A percentile compares a stretch with the other conserved stretches of the same genome.
These are phyloP conservation scores for Trichosurus vulpecula DNA, from an alignment of 2,797 vertebrate genomes.

Conservation along the genomic window DNA sequence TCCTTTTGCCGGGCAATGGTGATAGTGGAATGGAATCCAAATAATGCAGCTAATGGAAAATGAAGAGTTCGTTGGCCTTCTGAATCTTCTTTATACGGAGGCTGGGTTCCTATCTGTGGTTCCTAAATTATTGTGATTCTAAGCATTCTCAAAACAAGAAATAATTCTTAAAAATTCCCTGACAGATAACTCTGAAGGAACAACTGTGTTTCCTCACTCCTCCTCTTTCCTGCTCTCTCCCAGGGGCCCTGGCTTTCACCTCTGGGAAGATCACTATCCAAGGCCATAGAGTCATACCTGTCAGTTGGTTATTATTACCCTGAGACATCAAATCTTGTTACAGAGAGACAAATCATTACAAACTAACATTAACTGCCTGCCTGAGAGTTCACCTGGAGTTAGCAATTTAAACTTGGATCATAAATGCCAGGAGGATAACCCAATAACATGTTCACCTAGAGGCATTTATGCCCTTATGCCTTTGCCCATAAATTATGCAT, in stretches of 20 bases:
- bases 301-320: not conserved
- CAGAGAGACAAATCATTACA: not conserved
- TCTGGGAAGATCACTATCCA: not conserved
- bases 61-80: not conserved
- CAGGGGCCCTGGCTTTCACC: not conserved
- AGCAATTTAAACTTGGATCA: not conserved
- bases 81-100: not conserved
- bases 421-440: not conserved
- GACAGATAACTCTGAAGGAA: not conserved
- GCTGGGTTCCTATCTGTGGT: not conserved
- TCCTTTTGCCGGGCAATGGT: too few species aligned
- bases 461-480: not conserved
- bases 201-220: not conserved
- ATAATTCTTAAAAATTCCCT: not conserved
- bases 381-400: not conserved
- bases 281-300: not conserved
- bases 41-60: not conserved
- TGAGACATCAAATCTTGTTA: not conserved
- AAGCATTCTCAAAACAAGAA: not conserved
- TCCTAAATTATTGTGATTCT: not conserved
- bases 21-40: too few species aligned
- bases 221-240: not conserved
- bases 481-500: not conserved
- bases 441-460: not conserved
- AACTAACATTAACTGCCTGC: not conserved